Percentiles rank a stretch among this genome's conserved stretches.
Conservation (phyloP, 1,140 invertebrate genomes). For the Drosophila pseudoananassae region DNA sequence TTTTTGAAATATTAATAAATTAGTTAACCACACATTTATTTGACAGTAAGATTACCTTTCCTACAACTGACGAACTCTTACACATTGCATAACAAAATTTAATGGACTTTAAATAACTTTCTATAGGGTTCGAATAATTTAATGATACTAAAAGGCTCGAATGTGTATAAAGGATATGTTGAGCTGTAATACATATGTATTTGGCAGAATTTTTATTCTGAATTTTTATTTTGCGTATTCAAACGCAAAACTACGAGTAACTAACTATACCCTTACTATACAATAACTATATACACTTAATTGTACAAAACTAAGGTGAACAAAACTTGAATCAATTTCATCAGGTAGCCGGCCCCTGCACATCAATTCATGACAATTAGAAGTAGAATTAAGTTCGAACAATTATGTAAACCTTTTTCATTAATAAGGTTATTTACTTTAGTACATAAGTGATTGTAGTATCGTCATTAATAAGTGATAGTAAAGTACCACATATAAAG, state of each 20-base stretch:
- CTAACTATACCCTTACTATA: conserved; percentile 50
- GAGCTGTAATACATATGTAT: background rate
- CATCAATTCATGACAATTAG: background rate
- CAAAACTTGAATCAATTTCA: background rate
- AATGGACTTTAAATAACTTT: conserved; percentile 59
- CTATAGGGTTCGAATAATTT: conserved; percentile 67
- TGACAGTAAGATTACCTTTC: conserved; percentile 33
- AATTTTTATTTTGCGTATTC: no score
- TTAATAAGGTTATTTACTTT: no score
- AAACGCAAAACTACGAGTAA: conserved; percentile 45
- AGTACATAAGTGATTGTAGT: no score
- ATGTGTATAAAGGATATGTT: conserved; percentile 28
- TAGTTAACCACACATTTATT: conserved; percentile 68
- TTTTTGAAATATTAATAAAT: conserved; percentile 23
- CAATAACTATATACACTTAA: conserved; percentile 67
- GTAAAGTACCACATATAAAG: no score
- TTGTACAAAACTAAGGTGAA: conserved; percentile 57
- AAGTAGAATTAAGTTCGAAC: no score
- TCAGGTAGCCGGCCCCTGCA: background rate
- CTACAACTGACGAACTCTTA: conserved; percentile 62
- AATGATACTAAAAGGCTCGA: conserved; percentile 36
- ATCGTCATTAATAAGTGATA: no score
- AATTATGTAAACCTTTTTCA: no score
- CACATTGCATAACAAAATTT: conserved; percentile 76
- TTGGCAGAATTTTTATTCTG: conserved; percentile 1